These are phyloP conservation scores for Fragum sueziense DNA, from an alignment of 2,888 invertebrate species.

Conservation along the genomic window DNA sequence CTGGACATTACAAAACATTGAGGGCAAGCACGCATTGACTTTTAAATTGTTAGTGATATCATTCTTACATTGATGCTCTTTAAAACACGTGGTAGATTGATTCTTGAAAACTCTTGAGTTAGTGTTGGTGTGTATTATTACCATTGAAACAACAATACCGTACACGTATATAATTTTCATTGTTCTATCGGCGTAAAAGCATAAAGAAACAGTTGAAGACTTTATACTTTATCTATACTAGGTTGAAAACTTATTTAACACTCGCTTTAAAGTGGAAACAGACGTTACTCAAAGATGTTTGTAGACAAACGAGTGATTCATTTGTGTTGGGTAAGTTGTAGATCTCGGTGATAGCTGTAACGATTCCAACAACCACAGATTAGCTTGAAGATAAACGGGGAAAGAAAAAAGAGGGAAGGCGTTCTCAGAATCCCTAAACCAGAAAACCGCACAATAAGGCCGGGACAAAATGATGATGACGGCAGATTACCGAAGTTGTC, in stretches of 20 bases:
- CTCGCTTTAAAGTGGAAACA: not conserved
- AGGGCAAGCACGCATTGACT: too few species aligned
- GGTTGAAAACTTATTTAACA: not conserved
- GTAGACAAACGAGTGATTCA: slow-evolving; percentile 89
- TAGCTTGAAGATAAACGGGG: not conserved
- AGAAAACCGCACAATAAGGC: slow-evolving; percentile 1
- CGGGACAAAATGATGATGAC: slow-evolving; percentile 72
- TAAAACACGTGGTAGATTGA: too few species aligned
- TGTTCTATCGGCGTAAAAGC: too few species aligned
- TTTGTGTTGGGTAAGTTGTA: slow-evolving; percentile 87
- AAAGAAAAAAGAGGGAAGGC: not conserved
- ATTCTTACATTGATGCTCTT: too few species aligned
- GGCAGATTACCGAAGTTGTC: slow-evolving; percentile 80
- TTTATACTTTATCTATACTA: not conserved
- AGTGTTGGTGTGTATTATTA: too few species aligned
- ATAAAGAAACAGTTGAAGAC: too few species aligned
- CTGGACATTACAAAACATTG: too few species aligned
- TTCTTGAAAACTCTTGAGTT: too few species aligned
- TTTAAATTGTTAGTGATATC: too few species aligned
- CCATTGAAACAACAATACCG: too few species aligned
- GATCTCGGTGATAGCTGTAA: slow-evolving; percentile 87
- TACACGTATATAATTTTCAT: too few species aligned
- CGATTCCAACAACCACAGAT: slow-evolving; percentile 77
- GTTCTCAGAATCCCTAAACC: not conserved
- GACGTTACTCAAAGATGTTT: slow-evolving; percentile 9